These are phyloP conservation scores for Asteroscopus sphinx DNA, from an alignment of 2,888 invertebrate species.

Conservation along the genomic window DNA sequence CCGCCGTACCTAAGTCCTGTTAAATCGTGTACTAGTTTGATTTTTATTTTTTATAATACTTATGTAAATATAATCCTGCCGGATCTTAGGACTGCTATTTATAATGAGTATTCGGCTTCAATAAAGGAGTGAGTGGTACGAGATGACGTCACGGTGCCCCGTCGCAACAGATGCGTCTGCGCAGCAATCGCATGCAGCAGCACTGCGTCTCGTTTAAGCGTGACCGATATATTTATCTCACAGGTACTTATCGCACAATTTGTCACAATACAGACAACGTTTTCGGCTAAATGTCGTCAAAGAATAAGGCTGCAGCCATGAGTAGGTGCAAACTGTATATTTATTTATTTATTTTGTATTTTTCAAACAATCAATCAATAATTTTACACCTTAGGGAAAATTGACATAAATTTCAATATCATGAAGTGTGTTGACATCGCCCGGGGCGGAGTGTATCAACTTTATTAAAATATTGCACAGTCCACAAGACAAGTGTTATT, in stretches of 20 bases:
- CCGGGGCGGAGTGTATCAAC: background rate
- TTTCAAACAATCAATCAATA: no score
- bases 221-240: constrained; percentile 72
- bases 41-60: constrained; percentile 35
- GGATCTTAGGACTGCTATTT: constrained; percentile 32
- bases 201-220: no score
- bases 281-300: constrained; percentile 75
- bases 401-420: constrained; percentile 3
- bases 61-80: constrained; percentile 34
- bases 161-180: constrained; percentile 39
- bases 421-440: background rate
- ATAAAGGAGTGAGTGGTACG: constrained; percentile 6
- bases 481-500: constrained; percentile 5
- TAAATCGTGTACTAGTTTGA: constrained; percentile 49
- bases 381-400: background rate
- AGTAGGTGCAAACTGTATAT: constrained; percentile 37
- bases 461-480: background rate
- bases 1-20: constrained; percentile 51
- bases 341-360: constrained; percentile 2
- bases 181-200: no score
- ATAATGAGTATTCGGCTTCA: constrained; percentile 8
- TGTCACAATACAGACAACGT: constrained; percentile 81
- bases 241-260: constrained; percentile 82
- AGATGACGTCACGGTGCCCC: constrained; percentile 26
- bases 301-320: constrained; percentile 62